A percentile compares a stretch with the other conserved stretches of the same genome.
Conservation (phyloP, 2,797 vertebrate genomes). For the Crenuchus spilurus region DNA sequence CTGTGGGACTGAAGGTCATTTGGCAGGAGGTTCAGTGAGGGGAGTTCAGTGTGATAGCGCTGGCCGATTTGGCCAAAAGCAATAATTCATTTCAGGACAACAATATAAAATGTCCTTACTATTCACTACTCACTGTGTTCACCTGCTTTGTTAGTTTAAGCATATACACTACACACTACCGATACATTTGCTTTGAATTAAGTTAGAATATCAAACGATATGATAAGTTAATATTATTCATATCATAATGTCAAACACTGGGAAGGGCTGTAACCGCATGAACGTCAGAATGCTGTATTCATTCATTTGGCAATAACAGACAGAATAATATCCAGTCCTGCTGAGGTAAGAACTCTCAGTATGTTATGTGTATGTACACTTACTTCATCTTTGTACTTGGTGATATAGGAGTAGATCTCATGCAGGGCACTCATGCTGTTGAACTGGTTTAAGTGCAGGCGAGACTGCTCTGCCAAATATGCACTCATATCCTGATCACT, state of each 20-base stretch:
- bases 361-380: slow-evolving; percentile 40
- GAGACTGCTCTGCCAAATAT: slow-evolving; percentile 95
- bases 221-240: not conserved
- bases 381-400: slow-evolving; percentile 99
- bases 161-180: not conserved
- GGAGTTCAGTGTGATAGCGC: slow-evolving; percentile 12
- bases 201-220: not conserved
- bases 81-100: slow-evolving; percentile 16
- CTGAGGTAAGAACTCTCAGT: not conserved
- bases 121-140: not conserved
- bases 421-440: slow-evolving; percentile 98
- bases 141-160: not conserved
- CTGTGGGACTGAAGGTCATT: slow-evolving; percentile 9
- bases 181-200: not conserved
- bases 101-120: not conserved
- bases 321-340: slow-evolving; percentile 1
- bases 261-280: not conserved
- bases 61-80: slow-evolving; percentile 28
- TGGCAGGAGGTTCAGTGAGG: slow-evolving; percentile 29
- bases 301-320: not conserved
- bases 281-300: not conserved
- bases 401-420: slow-evolving; percentile 97
- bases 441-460: slow-evolving; percentile 93
- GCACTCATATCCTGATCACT: slow-evolving; percentile 99
- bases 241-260: too few relatives aligned